A percentile compares a stretch with the other conserved stretches of the same genome.
These are phyloP conservation scores for Tetrao urogallus DNA, from an alignment of 2,113 vertebrate genomes.

Conservation along the genomic window DNA sequence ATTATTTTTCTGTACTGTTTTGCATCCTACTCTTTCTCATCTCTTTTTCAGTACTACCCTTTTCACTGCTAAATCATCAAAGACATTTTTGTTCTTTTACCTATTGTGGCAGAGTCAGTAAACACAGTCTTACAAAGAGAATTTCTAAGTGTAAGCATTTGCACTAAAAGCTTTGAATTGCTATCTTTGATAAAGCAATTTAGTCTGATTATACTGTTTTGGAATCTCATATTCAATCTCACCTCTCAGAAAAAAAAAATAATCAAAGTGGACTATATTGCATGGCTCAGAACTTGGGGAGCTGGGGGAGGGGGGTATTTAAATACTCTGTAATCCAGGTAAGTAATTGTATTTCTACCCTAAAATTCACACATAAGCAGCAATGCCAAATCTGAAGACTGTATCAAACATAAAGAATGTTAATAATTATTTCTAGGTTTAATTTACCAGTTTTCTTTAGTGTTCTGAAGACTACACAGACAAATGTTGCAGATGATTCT, in stretches of 20 bases:
- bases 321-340: neutral
- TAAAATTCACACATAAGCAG: neutral
- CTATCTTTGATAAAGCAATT: constrained; percentile 68
- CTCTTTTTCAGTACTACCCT: constrained; percentile 29
- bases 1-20: constrained; percentile 53
- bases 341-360: neutral
- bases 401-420: neutral
- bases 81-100: constrained; percentile 60
- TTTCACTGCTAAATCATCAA: constrained; percentile 61
- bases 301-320: neutral
- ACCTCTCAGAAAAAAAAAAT: neutral
- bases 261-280: neutral
- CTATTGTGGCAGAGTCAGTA: constrained; percentile 52
- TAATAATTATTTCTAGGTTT: neutral
- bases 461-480: neutral
- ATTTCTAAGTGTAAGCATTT: constrained; percentile 58
- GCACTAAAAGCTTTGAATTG: constrained; percentile 73
- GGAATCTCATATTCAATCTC: neutral
- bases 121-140: constrained; percentile 57
- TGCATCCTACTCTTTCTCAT: constrained; percentile 20
- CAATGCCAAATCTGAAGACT: neutral
- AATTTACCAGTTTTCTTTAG: neutral
- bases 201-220: constrained; percentile 66
- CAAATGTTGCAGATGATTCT: neutral
- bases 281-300: neutral